Evolutionary conservation across 2,113 vertebrate species (phyloP), one percentile per base, ranked within the genome.

Genomic region (Petromus typicus): DNA sequence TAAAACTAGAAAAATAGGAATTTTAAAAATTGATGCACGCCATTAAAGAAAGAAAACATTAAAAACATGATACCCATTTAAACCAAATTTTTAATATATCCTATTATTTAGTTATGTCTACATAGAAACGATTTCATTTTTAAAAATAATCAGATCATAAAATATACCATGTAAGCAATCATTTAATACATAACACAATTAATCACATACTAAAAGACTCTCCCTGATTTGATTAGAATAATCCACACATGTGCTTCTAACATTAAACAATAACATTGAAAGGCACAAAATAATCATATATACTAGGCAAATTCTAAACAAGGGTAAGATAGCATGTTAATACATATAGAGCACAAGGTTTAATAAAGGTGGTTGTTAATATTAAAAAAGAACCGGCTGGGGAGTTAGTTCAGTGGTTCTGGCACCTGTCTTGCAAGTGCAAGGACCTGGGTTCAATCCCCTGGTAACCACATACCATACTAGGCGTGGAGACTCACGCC

Each of bases 331-430:
- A 40, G 6, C 25, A 3, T 32, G 37, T 56, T 82, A 30, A 61
- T 54, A 83, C 3, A 59, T 13, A 78, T 0, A 66, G 22, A 14
- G 86, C 84, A 85, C 22, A n/a, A 51, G 8, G 34, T 59, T 64
- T 78, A 90, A 85, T 75, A 43, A 61, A 90, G 27, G 2, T 7
- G 9, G 27, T 67, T 85, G 32, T 4, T 86, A 56, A 93, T 45
- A 66, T 48, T 84, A 73, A 82, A 95, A 86, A 64, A 40, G 91
- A 85, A n/a, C n/a, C n/a, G n/a, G n/a, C n/a, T n/a, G n/a, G n/a
- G n/a, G n/a, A n/a, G n/a, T n/a, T n/a, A n/a, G n/a, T n/a, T n/a
- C n/a, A n/a, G n/a, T n/a, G n/a, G n/a, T n/a, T n/a, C n/a, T n/a
- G n/a, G n/a, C n/a, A n/a, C n/a, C n/a, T n/a, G n/a, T n/a, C n/a